phyloP scores from a whole-genome alignment of 2,797 vertebrate genomes.

The Sebastes diploproa region DNA sequence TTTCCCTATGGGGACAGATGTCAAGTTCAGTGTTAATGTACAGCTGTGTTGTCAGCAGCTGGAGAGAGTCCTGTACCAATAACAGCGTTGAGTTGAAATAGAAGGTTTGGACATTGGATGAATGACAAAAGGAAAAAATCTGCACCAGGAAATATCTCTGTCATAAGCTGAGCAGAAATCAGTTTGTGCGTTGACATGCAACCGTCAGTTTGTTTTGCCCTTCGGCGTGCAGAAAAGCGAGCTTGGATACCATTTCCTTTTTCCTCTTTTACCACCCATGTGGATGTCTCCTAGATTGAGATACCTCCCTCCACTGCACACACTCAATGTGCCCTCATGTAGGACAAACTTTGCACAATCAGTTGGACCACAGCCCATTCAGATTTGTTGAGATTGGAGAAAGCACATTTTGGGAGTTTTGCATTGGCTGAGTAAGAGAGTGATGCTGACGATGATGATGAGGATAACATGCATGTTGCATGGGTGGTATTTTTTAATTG shows the following conservation, averaged over 20 bases:
- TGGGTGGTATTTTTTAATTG: slow-evolving; percentile 58
- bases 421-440: slow-evolving; percentile 44
- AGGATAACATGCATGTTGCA: slow-evolving; percentile 44
- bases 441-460: slow-evolving; percentile 16
- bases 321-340: slow-evolving; percentile 79
- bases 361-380: slow-evolving; percentile 60
- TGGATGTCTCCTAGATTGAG: slow-evolving; percentile 69
- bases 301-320: slow-evolving; percentile 78
- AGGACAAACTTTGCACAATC: slow-evolving; percentile 70
- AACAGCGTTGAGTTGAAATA: neutral
- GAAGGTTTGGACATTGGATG: neutral
- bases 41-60: slow-evolving; percentile 49
- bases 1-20: slow-evolving; percentile 58
- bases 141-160: neutral
- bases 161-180: neutral
- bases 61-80: slow-evolving; percentile 7
- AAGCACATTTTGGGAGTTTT: slow-evolving; percentile 67
- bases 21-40: slow-evolving; percentile 61
- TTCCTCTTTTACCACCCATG: slow-evolving; percentile 75
- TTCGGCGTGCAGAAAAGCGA: slow-evolving; percentile 24
- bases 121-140: neutral
- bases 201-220: slow-evolving; percentile 10
- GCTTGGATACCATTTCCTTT: slow-evolving; percentile 42
- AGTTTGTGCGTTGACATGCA: neutral
- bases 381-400: slow-evolving; percentile 63